These are phyloP conservation scores for Sebastes taczanowskii DNA, from an alignment of 2,797 vertebrate species.

Conservation along the genomic window DNA sequence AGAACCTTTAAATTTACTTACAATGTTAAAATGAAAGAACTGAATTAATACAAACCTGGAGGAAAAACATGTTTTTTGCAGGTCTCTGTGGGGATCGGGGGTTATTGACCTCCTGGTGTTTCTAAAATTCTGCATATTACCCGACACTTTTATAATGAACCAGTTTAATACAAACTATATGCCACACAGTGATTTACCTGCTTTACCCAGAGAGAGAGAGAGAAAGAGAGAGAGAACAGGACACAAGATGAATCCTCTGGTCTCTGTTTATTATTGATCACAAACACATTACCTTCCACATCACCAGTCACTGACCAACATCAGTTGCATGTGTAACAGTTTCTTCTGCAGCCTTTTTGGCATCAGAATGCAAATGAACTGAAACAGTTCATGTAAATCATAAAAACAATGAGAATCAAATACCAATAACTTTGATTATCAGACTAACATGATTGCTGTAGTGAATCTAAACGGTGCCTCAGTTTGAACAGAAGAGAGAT, in stretches of 20 bases:
- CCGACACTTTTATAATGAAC: neutral
- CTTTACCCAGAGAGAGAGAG: neutral
- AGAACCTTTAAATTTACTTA: too few relatives aligned
- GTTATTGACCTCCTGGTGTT: neutral
- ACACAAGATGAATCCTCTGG: neutral
- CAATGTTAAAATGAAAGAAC: neutral
- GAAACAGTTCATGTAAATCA: neutral
- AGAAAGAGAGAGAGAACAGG: neutral
- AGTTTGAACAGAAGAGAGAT: neutral
- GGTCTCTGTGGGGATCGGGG: neutral
- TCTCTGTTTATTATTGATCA: conserved; percentile 49
- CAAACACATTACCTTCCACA: conserved; percentile 24
- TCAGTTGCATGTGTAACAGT: neutral
- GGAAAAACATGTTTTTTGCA: neutral
- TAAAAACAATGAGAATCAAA: neutral
- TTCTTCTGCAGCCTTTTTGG: neutral
- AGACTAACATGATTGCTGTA: neutral
- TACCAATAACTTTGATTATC: neutral
- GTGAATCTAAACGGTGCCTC: neutral
- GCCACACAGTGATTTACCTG: neutral
- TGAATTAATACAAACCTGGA: neutral
- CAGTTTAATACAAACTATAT: neutral
- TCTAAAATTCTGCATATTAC: neutral
- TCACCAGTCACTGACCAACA: conserved; percentile 8
- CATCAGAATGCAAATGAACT: neutral